A percentile compares a stretch with the other conserved stretches of the same genome.
These are phyloP conservation scores for Acanthococcus lagerstroemiae DNA, from an alignment of 2,888 invertebrate genomes.

Conservation along the genomic window DNA sequence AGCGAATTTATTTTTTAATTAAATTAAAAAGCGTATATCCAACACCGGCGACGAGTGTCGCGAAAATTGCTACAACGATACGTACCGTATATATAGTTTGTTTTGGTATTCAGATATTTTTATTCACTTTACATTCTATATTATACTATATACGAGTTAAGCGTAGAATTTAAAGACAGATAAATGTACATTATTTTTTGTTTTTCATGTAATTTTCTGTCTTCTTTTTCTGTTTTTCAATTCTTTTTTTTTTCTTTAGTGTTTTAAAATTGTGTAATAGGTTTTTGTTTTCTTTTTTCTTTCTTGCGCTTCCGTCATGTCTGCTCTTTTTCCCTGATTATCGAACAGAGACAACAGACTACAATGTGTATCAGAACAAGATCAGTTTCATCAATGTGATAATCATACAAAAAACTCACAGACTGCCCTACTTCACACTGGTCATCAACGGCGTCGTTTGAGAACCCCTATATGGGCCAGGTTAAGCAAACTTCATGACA, in stretches of 20 bases:
- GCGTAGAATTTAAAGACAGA: no score
- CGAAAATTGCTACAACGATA: no score
- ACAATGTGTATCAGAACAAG: slow-evolving; percentile 16
- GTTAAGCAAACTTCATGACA: slow-evolving; percentile 26
- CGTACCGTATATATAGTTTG: no score
- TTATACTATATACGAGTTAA: no score
- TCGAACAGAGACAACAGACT: slow-evolving; percentile 5
- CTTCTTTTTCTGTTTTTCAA: no score
- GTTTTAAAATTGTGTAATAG: background rate
- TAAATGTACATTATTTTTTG: no score
- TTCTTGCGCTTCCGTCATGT: background rate
- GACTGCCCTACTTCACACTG: slow-evolving; percentile 7
- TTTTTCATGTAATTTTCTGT: no score
- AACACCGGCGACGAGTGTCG: no score
- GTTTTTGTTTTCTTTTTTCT: background rate
- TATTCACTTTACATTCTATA: no score
- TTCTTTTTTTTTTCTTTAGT: background rate
- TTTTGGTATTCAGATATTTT: no score
- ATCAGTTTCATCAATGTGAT: slow-evolving; percentile 9
- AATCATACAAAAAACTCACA: slow-evolving; percentile 15
- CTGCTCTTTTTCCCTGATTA: background rate
- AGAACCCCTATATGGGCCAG: slow-evolving; percentile 70
- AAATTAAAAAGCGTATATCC: no score
- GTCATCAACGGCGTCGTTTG: slow-evolving; percentile 49
- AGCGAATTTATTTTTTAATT: no score